Base-by-base conservation (phyloP, 2,113 vertebrate genomes). In the Lampris megalopsis region DNA sequence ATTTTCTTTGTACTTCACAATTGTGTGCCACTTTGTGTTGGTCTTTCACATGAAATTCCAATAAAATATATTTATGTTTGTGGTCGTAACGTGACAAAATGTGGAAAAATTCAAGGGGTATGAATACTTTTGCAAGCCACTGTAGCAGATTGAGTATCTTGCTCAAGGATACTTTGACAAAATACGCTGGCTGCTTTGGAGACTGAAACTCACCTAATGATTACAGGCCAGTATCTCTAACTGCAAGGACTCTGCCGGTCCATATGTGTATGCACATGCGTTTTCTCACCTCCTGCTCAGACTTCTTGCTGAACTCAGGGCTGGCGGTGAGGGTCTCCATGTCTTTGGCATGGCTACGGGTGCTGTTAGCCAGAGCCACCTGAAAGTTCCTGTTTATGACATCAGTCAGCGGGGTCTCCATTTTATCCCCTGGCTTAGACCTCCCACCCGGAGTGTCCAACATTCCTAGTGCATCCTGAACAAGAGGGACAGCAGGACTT, bases 391-490 rank as follows among this genome's bases (percentile, higher is more conserved):
- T 96, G 78, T 93, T 87, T 1, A 99, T 94, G 64, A 99, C 91
- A 84, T 97, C 96, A 0, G 97, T 97, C 41, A 99, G 95, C 0
- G 98, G 98, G 0, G 98, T 98, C 63, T 94, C 95, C 42, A 67
- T 67, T 53, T 77, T 94, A 77, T 92, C 92, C 5, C 2, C 60
- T 47, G 84, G 94, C 53, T 95, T 93, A 9, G 87, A 83, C 68
- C 86, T 67, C 58, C 92, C 92, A 67, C 85, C 90, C 40, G 97
- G 97, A 62, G 96, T 98, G 87, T 95, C 93, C 90, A 99, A 88
- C 79, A 92, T 96, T 85, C 94, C 96, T 36, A 97, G 86, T 61
- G 96, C 96, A 87, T 99, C 97, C 98, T 99, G 4, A 38, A 71
- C 0, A 54, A 62, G 70, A 42, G 37, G 7, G 2, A 63, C 11